Percentiles rank a stretch among this genome's conserved stretches.
Conservation (phyloP, 2,113 vertebrate species). For the Oceanodroma tethys region DNA sequence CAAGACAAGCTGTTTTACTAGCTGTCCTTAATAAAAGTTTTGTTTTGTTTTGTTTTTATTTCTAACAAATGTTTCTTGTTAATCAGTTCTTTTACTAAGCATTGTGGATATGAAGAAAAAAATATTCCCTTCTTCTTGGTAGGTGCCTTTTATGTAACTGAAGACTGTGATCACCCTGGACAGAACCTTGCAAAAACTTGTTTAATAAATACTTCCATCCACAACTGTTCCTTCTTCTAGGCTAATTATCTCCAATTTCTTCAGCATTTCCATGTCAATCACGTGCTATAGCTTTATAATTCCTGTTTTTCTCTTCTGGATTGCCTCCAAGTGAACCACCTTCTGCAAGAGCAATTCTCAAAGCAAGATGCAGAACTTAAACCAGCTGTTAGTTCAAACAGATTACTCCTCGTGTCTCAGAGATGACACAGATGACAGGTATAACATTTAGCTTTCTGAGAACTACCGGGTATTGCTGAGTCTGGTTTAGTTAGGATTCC, state of each 20-base stretch:
- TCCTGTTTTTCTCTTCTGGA: not conserved
- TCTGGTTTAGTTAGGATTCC: not conserved
- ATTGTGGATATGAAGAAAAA: not conserved
- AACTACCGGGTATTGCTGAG: not conserved
- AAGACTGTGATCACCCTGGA: not conserved
- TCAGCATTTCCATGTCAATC: not conserved
- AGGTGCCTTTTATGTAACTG: not conserved
- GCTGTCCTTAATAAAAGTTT: not conserved
- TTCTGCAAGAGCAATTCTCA: slow-evolving; percentile 8
- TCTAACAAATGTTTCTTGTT: not conserved
- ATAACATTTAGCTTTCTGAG: not conserved
- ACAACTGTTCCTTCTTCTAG: not conserved
- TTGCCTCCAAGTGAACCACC: not conserved
- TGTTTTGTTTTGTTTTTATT: not conserved
- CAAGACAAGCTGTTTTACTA: not conserved
- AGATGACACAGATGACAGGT: not conserved
- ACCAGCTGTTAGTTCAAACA: not conserved
- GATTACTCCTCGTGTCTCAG: not conserved
- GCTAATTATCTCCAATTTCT: not conserved
- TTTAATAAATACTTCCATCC: not conserved
- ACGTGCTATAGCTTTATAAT: not conserved
- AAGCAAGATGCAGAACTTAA: not conserved
- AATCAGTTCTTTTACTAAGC: not conserved
- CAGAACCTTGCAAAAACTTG: not conserved
- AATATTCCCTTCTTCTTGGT: not conserved